These are phyloP conservation scores for Squalus acanthias DNA, from an alignment of 2,797 vertebrate genomes.

Conservation along the genomic window DNA sequence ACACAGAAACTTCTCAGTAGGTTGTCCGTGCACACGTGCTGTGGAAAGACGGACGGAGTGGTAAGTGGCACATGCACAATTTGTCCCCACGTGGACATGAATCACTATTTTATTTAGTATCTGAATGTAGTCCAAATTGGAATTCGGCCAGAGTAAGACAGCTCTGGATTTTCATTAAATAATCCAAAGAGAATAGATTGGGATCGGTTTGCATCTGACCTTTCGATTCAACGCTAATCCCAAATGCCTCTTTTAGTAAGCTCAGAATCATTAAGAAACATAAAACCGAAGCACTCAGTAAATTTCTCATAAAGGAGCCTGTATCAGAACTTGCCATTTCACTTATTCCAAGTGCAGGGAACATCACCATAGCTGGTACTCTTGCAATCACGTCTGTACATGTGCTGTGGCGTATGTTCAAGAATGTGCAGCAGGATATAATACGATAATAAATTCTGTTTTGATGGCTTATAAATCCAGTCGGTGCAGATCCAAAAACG, in stretches of 20 bases:
- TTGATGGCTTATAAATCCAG: slow-evolving; percentile 27
- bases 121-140: neutral
- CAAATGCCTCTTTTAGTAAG: slow-evolving; percentile 9
- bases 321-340: neutral
- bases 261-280: slow-evolving; percentile 9
- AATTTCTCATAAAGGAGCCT: neutral
- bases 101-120: neutral
- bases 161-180: slow-evolving; percentile 21
- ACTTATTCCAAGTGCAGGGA: neutral
- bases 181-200: neutral
- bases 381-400: neutral
- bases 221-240: neutral
- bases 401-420: neutral
- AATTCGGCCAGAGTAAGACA: neutral
- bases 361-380: neutral
- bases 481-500: neutral
- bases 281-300: neutral
- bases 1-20: neutral
- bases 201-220: neutral
- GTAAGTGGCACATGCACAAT: slow-evolving; percentile 1
- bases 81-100: neutral
- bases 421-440: slow-evolving; percentile 30
- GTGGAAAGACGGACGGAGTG: neutral
- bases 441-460: neutral
- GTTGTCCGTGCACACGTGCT: neutral